Percentiles rank a stretch among this genome's conserved stretches.
Evolutionary conservation across 2,113 vertebrate genomes (phyloP).

Genomic region (Nothocercus nigrocapillus): DNA sequence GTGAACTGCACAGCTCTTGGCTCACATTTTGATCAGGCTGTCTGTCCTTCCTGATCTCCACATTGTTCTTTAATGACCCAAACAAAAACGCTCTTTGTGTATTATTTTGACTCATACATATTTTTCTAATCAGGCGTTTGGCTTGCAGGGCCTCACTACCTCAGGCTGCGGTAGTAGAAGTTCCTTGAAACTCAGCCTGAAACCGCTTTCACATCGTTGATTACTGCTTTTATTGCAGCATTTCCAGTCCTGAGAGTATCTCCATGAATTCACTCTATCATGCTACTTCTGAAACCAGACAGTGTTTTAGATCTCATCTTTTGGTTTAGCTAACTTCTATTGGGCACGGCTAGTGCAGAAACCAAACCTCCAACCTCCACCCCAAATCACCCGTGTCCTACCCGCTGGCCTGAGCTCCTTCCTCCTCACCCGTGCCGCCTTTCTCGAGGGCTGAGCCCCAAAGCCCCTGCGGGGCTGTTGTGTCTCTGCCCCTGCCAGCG

Average conservation of each 20-base stretch:
- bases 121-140: constrained; percentile 46
- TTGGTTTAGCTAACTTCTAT: neutral
- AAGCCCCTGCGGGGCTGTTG: neutral
- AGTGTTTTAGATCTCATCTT: neutral
- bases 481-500: neutral
- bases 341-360: neutral
- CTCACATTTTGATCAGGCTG: neutral
- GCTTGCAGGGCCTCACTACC: neutral
- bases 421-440: fast-evolving
- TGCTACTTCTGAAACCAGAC: neutral
- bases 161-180: fast-evolving
- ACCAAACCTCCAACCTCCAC: neutral
- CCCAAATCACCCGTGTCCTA: fast-evolving
- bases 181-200: neutral
- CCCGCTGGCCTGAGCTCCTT: fast-evolving
- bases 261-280: neutral
- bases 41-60: neutral
- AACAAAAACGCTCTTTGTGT: constrained; percentile 32
- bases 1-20: neutral
- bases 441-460: no score
- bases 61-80: neutral
- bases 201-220: fast-evolving
- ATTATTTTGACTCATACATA: neutral
- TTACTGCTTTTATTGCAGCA: neutral
- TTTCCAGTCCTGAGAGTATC: neutral